Percentiles rank a stretch among this genome's conserved stretches.
Conservation (phyloP, 1,140 invertebrate genomes). For the Lepidurus couesii region DNA sequence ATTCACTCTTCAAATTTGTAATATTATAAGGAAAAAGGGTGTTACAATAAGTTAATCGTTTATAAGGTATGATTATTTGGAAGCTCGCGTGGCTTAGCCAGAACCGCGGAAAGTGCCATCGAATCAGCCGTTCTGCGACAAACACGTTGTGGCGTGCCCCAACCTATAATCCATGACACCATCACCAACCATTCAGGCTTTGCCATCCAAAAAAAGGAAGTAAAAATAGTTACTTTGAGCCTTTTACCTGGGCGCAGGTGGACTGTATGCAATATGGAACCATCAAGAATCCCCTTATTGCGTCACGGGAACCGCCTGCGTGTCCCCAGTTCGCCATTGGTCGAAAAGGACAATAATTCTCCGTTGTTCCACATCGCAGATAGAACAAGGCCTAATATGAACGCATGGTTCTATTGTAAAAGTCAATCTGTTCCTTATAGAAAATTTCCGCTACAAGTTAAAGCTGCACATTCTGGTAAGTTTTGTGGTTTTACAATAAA, state of each 20-base stretch:
- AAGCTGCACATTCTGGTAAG: too few species aligned
- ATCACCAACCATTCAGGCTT: background rate
- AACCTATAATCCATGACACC: background rate
- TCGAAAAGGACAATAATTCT: background rate
- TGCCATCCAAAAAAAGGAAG: background rate
- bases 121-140: background rate
- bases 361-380: background rate
- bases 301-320: background rate
- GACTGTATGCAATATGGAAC: background rate
- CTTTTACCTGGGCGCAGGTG: constrained; percentile 1
- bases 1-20: too few species aligned
- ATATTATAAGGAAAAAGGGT: too few species aligned
- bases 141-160: background rate
- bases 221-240: background rate
- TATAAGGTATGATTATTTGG: too few species aligned
- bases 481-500: too few species aligned
- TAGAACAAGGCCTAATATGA: too few species aligned
- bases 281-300: background rate
- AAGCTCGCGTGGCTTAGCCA: background rate
- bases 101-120: background rate
- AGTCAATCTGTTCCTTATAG: too few species aligned
- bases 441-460: too few species aligned
- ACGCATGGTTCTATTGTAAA: too few species aligned
- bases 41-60: too few species aligned
- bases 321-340: background rate